phyloP scores from a whole-genome alignment of 1,140 invertebrate species.

The Drosophila elegans region DNA sequence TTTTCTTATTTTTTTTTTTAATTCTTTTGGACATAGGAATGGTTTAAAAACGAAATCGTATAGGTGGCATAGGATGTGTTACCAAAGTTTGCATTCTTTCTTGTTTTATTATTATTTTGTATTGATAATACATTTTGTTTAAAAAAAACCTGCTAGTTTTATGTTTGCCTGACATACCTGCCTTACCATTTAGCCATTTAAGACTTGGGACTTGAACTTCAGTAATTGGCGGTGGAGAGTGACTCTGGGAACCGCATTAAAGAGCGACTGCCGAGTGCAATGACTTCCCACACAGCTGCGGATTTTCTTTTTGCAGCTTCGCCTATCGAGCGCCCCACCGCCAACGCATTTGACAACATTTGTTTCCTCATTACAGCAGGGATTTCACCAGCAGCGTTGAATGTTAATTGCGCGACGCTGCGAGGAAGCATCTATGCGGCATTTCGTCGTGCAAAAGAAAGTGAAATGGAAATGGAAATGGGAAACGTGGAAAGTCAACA shows the following conservation, averaged over 20 bases:
- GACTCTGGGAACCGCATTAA: conserved; percentile 39
- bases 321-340: conserved; percentile 33
- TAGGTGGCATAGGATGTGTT: no score
- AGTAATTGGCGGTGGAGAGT: conserved; percentile 32
- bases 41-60: no score
- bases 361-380: conserved; percentile 68
- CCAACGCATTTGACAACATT: conserved; percentile 76
- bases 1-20: background rate
- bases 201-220: conserved; percentile 54
- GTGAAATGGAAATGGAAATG: conserved; percentile 62
- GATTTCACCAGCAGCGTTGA: conserved; percentile 25
- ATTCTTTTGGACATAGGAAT: no score
- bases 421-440: conserved; percentile 62
- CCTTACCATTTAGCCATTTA: conserved; percentile 23
- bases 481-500: conserved; percentile 73
- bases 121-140: no score
- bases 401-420: conserved; percentile 75
- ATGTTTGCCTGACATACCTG: background rate
- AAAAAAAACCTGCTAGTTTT: background rate
- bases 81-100: no score
- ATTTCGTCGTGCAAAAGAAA: conserved; percentile 66
- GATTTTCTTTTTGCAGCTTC: conserved; percentile 41
- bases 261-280: conserved; percentile 33
- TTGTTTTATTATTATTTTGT: background rate
- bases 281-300: conserved; percentile 41